Evolutionary conservation across 37 sponge, comb jelly and placozoan species (phyloP).

Genomic region (Beroe forskalii): DNA sequence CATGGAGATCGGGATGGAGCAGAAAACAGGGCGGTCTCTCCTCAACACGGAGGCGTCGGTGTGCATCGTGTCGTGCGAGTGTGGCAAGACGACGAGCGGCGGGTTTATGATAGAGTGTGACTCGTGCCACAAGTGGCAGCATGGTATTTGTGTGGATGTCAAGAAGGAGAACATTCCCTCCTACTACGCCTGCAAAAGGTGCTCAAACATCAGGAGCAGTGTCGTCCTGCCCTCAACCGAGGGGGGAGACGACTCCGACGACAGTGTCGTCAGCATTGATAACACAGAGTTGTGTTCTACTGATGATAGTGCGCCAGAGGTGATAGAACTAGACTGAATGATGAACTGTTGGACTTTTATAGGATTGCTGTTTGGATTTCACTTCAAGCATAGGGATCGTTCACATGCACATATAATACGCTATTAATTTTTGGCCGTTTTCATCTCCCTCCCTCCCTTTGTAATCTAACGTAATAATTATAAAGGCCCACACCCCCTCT

Average conservation of each 20-base stretch:
- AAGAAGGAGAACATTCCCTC: not conserved
- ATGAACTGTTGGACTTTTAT: too few relatives aligned
- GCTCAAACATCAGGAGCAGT: not conserved
- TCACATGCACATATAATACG: too few relatives aligned
- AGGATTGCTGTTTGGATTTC: too few relatives aligned
- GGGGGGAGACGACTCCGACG: slow-evolving; percentile 13
- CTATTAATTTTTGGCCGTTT: too few relatives aligned
- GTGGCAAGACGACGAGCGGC: slow-evolving; percentile 51
- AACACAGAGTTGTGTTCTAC: slow-evolving; percentile 41
- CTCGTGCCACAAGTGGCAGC: slow-evolving; percentile 55
- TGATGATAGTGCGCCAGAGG: slow-evolving; percentile 64
- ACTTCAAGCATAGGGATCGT: too few relatives aligned
- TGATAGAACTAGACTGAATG: slow-evolving; percentile 24
- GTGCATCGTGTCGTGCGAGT: slow-evolving; percentile 46
- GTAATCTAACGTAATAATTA: too few relatives aligned
- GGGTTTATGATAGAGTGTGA: slow-evolving; percentile 64
- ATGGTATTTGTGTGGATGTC: slow-evolving; percentile 51
- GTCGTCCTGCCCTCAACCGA: not conserved
- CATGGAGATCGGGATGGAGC: slow-evolving; percentile 57
- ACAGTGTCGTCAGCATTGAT: slow-evolving; percentile 38
- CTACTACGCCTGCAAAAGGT: slow-evolving; percentile 5
- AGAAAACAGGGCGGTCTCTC: not conserved
- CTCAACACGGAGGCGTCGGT: slow-evolving; percentile 27
- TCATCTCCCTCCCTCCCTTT: too few relatives aligned
- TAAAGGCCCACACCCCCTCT: too few relatives aligned